Percentiles rank a stretch among this genome's conserved stretches.
phyloP scores from a whole-genome alignment of 2,888 invertebrate genomes.

The Gastrophysa polygoni region DNA sequence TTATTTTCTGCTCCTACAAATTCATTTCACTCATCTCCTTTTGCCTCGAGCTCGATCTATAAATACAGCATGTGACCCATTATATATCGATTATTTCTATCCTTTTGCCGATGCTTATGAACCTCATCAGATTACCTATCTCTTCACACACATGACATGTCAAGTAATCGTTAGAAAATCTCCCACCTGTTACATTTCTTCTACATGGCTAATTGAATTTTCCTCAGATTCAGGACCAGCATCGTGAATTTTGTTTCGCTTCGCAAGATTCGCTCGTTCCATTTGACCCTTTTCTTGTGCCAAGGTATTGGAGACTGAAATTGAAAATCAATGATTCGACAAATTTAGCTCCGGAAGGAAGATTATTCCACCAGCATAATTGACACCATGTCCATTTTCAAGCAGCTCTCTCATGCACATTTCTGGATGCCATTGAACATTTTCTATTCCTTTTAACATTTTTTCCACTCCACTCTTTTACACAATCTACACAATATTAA shows the following conservation, averaged over 20 bases:
- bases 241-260: not conserved
- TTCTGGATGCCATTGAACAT: no score
- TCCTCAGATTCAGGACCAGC: not conserved
- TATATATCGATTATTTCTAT: no score
- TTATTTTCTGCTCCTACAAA: no score
- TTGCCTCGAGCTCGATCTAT: no score
- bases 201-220: constrained; percentile 20
- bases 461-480: no score
- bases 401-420: no score
- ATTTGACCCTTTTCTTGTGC: not conserved
- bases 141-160: constrained; percentile 16
- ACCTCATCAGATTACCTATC: not conserved
- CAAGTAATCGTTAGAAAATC: constrained; percentile 15
- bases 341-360: not conserved
- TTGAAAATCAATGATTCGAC: not conserved
- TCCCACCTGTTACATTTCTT: constrained; percentile 16
- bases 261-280: not conserved
- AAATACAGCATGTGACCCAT: no score
- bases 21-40: no score
- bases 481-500: no score
- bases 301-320: not conserved
- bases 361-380: no score
- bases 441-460: no score
- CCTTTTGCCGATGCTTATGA: not conserved
- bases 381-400: no score